Conservation (phyloP, 2,113 vertebrate genomes). For the Thamnaconus septentrionalis region DNA sequence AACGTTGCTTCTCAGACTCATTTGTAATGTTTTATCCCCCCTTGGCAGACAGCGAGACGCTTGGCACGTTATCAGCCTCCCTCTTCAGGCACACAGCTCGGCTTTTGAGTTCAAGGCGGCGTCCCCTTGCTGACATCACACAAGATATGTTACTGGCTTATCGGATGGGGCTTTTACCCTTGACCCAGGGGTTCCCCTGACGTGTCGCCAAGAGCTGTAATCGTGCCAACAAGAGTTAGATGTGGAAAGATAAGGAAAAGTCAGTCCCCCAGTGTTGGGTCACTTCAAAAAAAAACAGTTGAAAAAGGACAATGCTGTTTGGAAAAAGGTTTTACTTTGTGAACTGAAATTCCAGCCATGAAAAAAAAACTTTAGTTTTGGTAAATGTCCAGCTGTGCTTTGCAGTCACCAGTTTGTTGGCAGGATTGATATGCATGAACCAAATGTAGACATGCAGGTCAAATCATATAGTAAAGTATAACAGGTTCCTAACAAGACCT, state of each 20-base stretch:
- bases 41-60: slow-evolving; percentile 37
- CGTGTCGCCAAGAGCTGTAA: not conserved
- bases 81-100: slow-evolving; percentile 30
- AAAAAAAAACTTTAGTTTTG: too few relatives aligned
- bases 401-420: too few relatives aligned
- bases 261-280: not conserved
- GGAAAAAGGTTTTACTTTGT: not conserved
- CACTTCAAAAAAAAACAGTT: not conserved
- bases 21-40: slow-evolving; percentile 45
- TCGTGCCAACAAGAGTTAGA: not conserved
- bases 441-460: too few relatives aligned
- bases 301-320: not conserved
- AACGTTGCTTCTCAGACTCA: slow-evolving; percentile 38
- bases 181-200: not conserved
- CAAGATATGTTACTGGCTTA: slow-evolving; percentile 34
- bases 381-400: too few relatives aligned
- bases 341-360: not conserved
- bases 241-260: not conserved
- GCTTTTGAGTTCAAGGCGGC: too few relatives aligned
- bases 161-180: slow-evolving; percentile 16
- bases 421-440: too few relatives aligned
- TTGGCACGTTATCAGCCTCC: slow-evolving; percentile 25
- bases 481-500: too few relatives aligned
- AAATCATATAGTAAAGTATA: too few relatives aligned
- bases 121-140: slow-evolving; percentile 6